These are phyloP conservation scores for Cyanistes caeruleus DNA, from an alignment of 2,113 vertebrate genomes.

Conservation along the genomic window DNA sequence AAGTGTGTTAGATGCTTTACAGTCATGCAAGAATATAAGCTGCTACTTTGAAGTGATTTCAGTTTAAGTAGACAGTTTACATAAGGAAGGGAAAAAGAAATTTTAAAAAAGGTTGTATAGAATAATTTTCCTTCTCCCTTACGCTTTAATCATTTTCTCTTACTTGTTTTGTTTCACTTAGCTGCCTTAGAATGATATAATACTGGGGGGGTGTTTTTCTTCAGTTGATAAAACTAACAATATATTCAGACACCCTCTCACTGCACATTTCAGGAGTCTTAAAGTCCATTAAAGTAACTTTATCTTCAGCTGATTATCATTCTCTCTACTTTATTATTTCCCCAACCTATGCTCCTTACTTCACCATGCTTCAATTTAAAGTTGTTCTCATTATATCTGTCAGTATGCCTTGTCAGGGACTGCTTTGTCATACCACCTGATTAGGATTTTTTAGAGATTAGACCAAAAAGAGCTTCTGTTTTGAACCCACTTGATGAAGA, in stretches of 20 bases:
- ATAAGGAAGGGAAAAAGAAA: neutral
- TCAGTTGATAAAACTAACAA: neutral
- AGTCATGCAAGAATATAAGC: neutral
- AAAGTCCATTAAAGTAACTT: conserved; percentile 10
- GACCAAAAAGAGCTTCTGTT: neutral
- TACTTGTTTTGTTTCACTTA: neutral
- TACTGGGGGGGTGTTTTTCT: neutral
- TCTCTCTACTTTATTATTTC: conserved; percentile 5
- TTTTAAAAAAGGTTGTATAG: accelerated
- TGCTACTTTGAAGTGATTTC: neutral
- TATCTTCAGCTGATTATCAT: conserved; percentile 4
- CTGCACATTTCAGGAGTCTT: neutral
- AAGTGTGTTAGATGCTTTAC: neutral
- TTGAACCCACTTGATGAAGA: neutral
- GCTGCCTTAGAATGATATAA: neutral
- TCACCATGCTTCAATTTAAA: conserved; percentile 2
- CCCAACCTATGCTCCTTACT: neutral
- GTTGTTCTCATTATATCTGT: neutral
- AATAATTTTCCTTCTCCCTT: neutral
- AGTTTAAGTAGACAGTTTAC: neutral
- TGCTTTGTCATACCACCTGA: neutral
- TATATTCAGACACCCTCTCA: neutral
- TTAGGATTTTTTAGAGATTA: neutral
- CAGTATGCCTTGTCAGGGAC: conserved; percentile 8
- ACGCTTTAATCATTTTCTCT: neutral